These are phyloP conservation scores for Cryptoprocta ferox DNA, from an alignment of 2,797 vertebrate species.

Conservation along the genomic window DNA sequence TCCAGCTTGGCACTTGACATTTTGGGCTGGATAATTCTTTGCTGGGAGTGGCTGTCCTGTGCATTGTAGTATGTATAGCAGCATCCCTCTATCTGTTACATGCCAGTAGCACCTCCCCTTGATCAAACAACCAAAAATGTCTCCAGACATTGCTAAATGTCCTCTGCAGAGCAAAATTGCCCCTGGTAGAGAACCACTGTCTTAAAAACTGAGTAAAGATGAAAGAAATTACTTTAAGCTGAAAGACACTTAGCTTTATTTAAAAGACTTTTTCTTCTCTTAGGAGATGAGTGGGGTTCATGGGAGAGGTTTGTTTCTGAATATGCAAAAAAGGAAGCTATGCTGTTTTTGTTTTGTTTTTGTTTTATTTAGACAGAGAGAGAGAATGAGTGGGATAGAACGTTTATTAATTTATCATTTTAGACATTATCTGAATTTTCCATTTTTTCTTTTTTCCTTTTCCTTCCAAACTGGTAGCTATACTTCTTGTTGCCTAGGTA, in stretches of 20 bases:
- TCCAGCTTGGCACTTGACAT: neutral
- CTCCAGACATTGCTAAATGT: conserved; percentile 22
- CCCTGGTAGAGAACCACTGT: neutral
- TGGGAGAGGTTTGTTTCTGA: neutral
- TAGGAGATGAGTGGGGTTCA: neutral
- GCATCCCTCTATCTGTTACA: neutral
- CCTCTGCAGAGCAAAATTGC: neutral
- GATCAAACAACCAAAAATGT: neutral
- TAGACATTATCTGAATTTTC: neutral
- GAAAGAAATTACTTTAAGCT: conserved; percentile 49
- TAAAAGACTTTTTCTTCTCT: neutral
- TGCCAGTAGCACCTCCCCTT: neutral
- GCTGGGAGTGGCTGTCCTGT: neutral
- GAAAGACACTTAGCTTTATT: conserved; percentile 31
- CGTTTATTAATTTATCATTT: neutral
- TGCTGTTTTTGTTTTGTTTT: neutral
- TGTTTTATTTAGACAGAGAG: no score
- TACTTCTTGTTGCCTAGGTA: neutral
- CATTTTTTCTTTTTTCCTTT: neutral
- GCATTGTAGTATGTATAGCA: neutral
- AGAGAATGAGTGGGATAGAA: no score
- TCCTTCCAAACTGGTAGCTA: neutral
- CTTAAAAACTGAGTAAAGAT: conserved; percentile 35
- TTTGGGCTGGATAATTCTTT: conserved; percentile 12
- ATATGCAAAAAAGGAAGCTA: neutral